These are phyloP conservation scores for Lordiphosa fenestrarum DNA, from an alignment of 2,888 invertebrate genomes.

Conservation along the genomic window DNA sequence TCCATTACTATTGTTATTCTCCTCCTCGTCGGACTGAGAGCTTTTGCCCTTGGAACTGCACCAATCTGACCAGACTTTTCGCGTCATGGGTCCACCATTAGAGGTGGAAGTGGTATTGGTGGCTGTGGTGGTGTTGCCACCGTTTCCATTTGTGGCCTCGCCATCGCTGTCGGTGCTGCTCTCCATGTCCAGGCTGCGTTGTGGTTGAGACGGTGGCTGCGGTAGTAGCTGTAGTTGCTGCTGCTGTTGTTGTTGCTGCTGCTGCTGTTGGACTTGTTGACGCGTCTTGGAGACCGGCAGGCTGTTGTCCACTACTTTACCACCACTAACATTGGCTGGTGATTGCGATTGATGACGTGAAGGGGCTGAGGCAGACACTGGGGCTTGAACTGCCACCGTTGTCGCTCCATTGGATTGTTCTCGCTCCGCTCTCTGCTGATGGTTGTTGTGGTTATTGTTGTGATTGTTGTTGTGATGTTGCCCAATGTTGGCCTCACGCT, in stretches of 20 bases:
- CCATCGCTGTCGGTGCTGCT: slow-evolving; percentile 76
- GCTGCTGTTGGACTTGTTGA: slow-evolving; percentile 61
- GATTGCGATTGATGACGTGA: slow-evolving; percentile 57
- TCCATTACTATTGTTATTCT: slow-evolving; percentile 79
- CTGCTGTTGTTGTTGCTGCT: slow-evolving; percentile 41
- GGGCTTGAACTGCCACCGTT: slow-evolving; percentile 21
- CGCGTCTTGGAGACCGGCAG: slow-evolving; percentile 54
- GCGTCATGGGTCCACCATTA: slow-evolving; percentile 83
- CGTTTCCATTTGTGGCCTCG: slow-evolving; percentile 64
- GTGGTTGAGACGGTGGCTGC: slow-evolving; percentile 51
- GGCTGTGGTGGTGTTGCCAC: slow-evolving; percentile 53
- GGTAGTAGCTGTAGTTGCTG: slow-evolving; percentile 5
- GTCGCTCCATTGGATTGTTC: slow-evolving; percentile 35
- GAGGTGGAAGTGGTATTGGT: slow-evolving; percentile 53
- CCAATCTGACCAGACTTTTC: slow-evolving; percentile 89
- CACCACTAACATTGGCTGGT: slow-evolving; percentile 54
- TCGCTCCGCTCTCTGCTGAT: slow-evolving; percentile 35
- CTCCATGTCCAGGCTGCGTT: slow-evolving; percentile 72
- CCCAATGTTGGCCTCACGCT: slow-evolving; percentile 78
- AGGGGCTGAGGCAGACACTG: not conserved
- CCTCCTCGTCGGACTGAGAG: slow-evolving; percentile 84
- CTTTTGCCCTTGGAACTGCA: slow-evolving; percentile 84
- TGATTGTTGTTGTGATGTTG: slow-evolving; percentile 65
- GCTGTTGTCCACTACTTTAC: slow-evolving; percentile 20
- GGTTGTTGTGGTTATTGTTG: slow-evolving; percentile 48